Evolutionary conservation across 2,113 vertebrate genomes (phyloP).

Genomic region (Trematocara stigmaticum): DNA sequence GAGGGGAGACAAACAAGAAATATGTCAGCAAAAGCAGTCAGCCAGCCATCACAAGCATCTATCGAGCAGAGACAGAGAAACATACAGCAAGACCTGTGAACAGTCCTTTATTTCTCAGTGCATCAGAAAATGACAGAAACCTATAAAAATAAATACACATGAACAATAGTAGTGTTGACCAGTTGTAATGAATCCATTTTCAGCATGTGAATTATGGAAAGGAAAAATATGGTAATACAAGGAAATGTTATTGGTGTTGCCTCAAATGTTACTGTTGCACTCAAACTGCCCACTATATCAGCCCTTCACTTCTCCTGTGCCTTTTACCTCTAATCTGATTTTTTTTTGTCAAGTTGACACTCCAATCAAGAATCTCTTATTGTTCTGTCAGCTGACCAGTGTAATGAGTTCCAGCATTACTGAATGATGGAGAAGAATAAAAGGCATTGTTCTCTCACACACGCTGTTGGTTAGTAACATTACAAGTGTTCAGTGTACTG

Average conservation of each 20-base stretch:
- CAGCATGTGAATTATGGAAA: not conserved
- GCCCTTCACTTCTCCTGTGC: not conserved
- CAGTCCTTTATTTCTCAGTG: not conserved
- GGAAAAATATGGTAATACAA: not conserved
- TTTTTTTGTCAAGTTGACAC: not conserved
- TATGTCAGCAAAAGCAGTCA: not conserved
- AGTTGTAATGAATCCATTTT: not conserved
- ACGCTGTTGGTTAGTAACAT: not conserved
- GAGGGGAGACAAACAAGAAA: not conserved
- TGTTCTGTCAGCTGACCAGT: not conserved
- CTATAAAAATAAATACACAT: not conserved
- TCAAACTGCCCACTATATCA: not conserved
- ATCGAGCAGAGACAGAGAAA: not conserved
- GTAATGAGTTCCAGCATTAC: not conserved
- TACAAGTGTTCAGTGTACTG: not conserved
- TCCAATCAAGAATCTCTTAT: not conserved
- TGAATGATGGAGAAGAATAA: not conserved
- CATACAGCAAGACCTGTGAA: not conserved
- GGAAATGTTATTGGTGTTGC: not conserved
- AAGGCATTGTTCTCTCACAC: not conserved
- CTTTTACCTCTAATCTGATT: not conserved
- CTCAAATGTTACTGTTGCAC: not conserved
- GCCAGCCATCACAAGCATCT: not conserved
- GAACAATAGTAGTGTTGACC: not conserved
- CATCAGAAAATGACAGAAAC: not conserved